Conservation (phyloP, 2,113 vertebrate genomes). For the Hippoglossus stenolepis region DNA sequence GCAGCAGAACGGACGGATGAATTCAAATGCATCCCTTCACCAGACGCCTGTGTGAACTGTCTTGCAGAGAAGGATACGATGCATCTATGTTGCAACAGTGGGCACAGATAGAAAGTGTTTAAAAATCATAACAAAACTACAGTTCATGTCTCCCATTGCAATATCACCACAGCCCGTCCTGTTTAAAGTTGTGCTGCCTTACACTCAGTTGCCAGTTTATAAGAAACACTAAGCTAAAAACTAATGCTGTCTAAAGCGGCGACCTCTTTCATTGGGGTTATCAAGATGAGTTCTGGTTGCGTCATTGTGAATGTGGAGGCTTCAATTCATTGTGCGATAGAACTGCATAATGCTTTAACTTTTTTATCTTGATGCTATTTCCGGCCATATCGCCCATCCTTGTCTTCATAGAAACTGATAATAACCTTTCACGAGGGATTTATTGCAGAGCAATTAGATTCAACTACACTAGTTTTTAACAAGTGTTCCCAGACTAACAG, state of each 20-base stretch:
- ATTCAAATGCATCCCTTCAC: neutral
- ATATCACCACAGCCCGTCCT: neutral
- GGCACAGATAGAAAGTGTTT: neutral
- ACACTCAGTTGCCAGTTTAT: neutral
- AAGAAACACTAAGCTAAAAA: neutral
- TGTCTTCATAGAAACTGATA: no score
- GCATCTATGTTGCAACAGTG: neutral
- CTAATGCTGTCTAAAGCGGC: neutral
- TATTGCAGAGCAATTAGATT: no score
- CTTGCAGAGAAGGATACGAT: neutral
- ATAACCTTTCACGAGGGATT: no score
- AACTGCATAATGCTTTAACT: no score
- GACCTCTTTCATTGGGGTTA: no score
- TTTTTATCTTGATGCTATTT: no score
- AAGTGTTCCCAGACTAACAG: no score
- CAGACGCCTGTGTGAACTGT: neutral
- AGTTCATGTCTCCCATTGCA: neutral
- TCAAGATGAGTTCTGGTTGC: no score
- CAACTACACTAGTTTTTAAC: no score
- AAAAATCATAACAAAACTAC: neutral
- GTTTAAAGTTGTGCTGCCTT: neutral
- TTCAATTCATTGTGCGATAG: no score
- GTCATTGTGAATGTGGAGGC: no score
- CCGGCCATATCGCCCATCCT: no score
- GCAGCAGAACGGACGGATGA: neutral